phyloP scores from a whole-genome alignment of 1,140 invertebrate genomes.

The Trachymyrmex cornetzi region DNA sequence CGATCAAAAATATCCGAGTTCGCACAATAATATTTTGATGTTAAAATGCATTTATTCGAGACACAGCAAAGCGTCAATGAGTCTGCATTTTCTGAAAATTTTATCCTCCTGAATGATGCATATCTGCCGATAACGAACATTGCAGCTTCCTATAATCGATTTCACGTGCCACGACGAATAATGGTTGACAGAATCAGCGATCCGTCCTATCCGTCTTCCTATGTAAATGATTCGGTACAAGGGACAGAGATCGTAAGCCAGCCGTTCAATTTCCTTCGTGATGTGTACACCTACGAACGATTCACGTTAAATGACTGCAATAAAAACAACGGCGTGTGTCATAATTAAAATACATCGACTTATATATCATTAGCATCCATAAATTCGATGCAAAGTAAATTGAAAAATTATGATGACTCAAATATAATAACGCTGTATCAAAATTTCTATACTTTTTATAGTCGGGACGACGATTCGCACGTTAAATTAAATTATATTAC shows the following conservation, averaged over 20 bases:
- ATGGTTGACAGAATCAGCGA: conserved; percentile 69
- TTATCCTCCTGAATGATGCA: conserved; percentile 49
- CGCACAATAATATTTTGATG: conserved; percentile 8
- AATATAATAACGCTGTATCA: neutral
- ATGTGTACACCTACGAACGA: conserved; percentile 22
- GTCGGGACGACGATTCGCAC: neutral
- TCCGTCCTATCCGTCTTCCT: conserved; percentile 68
- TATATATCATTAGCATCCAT: neutral
- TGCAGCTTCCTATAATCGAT: conserved; percentile 72
- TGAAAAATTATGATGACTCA: neutral
- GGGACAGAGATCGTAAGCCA: conserved; percentile 63
- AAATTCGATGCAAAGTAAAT: conserved; percentile 1
- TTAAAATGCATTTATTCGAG: conserved; percentile 36
- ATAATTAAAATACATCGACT: conserved; percentile 54
- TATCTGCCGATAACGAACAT: conserved; percentile 66
- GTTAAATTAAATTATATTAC: neutral
- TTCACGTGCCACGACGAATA: conserved; percentile 67
- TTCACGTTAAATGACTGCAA: conserved; percentile 48
- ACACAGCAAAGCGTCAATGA: neutral
- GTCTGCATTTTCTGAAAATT: conserved; percentile 41
- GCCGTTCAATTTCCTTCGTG: conserved; percentile 70
- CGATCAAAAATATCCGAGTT: neutral
- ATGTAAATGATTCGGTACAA: conserved; percentile 71
- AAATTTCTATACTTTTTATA: neutral
- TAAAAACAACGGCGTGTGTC: conserved; percentile 42